Conservation (phyloP, 2,113 vertebrate species). For the Parotia lawesii region DNA sequence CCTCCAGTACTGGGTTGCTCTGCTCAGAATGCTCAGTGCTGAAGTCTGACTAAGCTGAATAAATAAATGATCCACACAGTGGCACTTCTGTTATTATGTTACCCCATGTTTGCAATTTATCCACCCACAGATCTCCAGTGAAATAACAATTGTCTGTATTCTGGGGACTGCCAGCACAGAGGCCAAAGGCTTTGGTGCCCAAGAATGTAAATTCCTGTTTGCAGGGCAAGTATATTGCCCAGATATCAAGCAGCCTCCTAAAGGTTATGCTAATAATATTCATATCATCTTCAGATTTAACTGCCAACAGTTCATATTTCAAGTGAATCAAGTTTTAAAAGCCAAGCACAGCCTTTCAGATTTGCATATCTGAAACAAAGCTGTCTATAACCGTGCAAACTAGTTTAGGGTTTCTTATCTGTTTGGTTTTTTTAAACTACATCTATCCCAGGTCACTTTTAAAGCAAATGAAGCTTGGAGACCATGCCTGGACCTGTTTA, state of each 20-base stretch:
- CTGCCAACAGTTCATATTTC: not conserved
- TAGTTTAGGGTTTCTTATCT: not conserved
- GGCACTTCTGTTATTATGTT: not conserved
- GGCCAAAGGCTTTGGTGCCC: not conserved
- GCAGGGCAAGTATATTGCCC: not conserved
- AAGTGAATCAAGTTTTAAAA: not conserved
- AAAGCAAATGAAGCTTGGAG: not conserved
- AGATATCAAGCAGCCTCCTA: not conserved
- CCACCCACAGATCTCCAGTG: not conserved
- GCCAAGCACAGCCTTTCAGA: not conserved
- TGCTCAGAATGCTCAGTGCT: not conserved
- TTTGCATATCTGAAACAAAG: not conserved
- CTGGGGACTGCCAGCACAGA: not conserved
- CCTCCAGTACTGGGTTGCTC: not conserved
- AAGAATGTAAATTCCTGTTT: not conserved
- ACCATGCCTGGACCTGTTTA: not conserved
- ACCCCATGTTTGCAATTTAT: not conserved
- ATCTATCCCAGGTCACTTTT: not conserved
- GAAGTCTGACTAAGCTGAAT: constrained; percentile 3
- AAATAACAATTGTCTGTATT: not conserved
- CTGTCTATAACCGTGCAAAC: not conserved
- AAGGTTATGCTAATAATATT: not conserved
- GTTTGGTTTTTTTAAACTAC: not conserved
- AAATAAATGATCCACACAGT: not conserved
- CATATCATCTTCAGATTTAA: not conserved